These are phyloP conservation scores for Rhinoderma darwinii DNA, from an alignment of 2,113 vertebrate genomes.

Conservation along the genomic window DNA sequence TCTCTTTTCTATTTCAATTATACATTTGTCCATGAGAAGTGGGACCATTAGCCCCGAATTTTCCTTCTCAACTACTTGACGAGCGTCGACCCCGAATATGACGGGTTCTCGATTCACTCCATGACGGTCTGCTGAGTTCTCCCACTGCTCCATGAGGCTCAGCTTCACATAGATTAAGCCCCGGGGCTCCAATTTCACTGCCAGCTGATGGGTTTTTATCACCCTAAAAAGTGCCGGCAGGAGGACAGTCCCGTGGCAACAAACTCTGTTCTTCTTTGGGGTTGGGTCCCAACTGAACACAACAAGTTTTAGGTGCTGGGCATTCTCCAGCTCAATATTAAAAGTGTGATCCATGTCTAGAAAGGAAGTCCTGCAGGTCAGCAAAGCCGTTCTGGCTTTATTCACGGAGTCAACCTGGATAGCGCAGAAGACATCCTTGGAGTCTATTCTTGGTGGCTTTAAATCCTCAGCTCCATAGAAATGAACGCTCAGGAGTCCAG, in stretches of 20 bases:
- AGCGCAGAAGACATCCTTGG: conserved; percentile 94
- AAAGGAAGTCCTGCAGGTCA: conserved; percentile 90
- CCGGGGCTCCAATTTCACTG: conserved; percentile 92
- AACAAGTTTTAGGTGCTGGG: conserved; percentile 94
- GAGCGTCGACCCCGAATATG: conserved; percentile 91
- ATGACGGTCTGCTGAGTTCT: conserved; percentile 86
- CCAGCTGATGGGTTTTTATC: conserved; percentile 87
- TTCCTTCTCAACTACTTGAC: conserved; percentile 91
- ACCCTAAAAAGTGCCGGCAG: conserved; percentile 92
- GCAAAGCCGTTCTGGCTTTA: conserved; percentile 93
- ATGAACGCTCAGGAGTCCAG: conserved; percentile 95
- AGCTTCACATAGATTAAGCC: conserved; percentile 96
- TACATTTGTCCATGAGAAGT: conserved; percentile 91
- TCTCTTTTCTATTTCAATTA: conserved; percentile 94
- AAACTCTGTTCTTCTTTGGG: conserved; percentile 86
- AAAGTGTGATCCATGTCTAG: conserved; percentile 98
- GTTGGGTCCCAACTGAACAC: conserved; percentile 98
- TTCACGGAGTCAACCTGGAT: conserved; percentile 98
- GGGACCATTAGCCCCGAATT: conserved; percentile 87
- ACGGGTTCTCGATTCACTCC: conserved; percentile 77
- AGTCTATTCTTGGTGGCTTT: conserved; percentile 91
- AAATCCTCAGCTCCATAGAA: conserved; percentile 97
- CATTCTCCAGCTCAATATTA: conserved; percentile 97
- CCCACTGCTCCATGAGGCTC: conserved; percentile 93
- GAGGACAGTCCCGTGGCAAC: conserved; percentile 92